Conservation (phyloP, 2,113 vertebrate genomes). For the Phalacrocorax brasilianus region DNA sequence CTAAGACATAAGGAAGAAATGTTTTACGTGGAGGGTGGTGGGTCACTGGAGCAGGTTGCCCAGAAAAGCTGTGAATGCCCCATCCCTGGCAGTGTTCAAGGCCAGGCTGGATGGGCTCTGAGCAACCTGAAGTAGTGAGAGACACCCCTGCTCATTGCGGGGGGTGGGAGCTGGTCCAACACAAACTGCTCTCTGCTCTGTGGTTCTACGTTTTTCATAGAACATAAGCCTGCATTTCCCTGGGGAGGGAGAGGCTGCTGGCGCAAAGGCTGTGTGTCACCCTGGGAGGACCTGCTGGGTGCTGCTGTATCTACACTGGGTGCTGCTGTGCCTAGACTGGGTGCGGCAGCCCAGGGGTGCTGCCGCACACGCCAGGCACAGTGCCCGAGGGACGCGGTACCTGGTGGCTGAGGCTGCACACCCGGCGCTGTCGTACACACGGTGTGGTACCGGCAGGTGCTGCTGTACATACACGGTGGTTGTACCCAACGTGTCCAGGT, state of each 20-base stretch:
- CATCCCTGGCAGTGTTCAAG: not conserved
- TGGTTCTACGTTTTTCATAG: not conserved
- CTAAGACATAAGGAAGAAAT: not conserved
- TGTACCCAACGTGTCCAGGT: not conserved
- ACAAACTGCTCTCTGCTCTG: not conserved
- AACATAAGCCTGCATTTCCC: not conserved
- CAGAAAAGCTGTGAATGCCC: not conserved
- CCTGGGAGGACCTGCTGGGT: not conserved
- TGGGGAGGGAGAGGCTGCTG: not conserved
- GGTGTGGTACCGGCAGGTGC: not conserved
- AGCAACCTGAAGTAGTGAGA: not conserved
- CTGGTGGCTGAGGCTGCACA: not conserved
- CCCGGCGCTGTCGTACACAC: fast-evolving
- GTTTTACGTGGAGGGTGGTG: not conserved
- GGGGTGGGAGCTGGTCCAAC: not conserved
- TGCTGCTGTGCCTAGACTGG: not conserved
- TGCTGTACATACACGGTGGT: fast-evolving
- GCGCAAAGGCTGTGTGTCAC: no score
- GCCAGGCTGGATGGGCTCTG: not conserved
- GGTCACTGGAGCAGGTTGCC: not conserved
- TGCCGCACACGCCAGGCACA: fast-evolving
- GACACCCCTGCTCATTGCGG: not conserved
- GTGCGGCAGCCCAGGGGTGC: not conserved
- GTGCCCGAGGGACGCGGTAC: no score
- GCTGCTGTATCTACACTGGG: not conserved